Conservation (phyloP, 2,113 vertebrate genomes). For the Psittacula cyanocephala region DNA sequence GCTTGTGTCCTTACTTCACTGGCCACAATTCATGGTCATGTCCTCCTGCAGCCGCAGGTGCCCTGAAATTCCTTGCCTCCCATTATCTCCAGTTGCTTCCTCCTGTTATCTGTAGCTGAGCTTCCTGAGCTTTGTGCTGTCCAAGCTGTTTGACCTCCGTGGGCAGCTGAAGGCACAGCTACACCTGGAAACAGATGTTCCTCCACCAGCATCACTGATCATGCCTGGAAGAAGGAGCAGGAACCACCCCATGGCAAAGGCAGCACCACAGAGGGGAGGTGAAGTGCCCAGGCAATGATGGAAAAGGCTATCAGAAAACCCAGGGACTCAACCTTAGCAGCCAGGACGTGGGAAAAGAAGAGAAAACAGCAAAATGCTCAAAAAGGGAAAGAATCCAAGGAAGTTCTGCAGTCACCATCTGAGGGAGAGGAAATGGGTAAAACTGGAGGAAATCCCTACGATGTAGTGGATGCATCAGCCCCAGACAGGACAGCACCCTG, state of each 20-base stretch:
- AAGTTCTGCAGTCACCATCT: not conserved
- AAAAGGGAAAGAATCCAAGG: not conserved
- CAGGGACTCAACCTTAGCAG: not conserved
- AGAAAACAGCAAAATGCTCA: not conserved
- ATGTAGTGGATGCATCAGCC: not conserved
- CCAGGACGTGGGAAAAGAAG: not conserved
- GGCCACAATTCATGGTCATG: not conserved
- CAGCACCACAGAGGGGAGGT: not conserved
- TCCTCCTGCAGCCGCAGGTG: not conserved
- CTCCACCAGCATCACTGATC: not conserved
- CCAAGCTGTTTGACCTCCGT: not conserved
- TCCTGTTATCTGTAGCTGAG: not conserved
- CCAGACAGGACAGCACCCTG: fast-evolving
- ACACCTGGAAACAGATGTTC: not conserved
- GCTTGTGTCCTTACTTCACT: not conserved
- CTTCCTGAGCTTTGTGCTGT: not conserved
- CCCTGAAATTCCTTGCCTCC: not conserved
- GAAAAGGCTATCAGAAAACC: not conserved
- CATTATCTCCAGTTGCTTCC: fast-evolving
- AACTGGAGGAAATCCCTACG: not conserved
- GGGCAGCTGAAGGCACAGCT: not conserved
- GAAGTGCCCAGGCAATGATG: not conserved
- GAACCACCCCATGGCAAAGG: not conserved
- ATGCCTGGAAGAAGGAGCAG: not conserved
- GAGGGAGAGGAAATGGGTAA: not conserved